Percentiles rank a stretch among this genome's conserved stretches.
phyloP scores from a whole-genome alignment of 1,140 invertebrate species.

The Dendroctonus ponderosae region DNA sequence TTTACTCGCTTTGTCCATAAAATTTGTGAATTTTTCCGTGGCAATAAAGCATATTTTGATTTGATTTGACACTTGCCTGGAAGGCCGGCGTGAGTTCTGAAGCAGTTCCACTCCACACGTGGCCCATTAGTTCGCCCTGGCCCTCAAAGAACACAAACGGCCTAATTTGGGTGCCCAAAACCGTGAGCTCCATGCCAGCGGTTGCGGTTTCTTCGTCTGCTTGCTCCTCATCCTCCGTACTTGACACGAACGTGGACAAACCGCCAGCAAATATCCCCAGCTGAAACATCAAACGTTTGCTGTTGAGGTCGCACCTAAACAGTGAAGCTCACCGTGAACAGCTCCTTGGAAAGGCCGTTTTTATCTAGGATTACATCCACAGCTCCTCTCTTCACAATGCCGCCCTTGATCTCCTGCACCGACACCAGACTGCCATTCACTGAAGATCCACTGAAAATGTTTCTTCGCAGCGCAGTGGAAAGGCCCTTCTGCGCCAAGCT shows the following conservation, averaged over 20 bases:
- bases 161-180: constrained; percentile 74
- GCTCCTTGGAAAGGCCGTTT: constrained; percentile 53
- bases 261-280: constrained; percentile 80
- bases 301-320: neutral
- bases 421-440: constrained; percentile 71
- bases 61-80: constrained; percentile 59
- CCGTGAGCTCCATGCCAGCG: constrained; percentile 80
- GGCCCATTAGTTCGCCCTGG: constrained; percentile 83
- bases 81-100: constrained; percentile 80
- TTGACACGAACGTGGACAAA: constrained; percentile 64
- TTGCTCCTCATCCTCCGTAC: constrained; percentile 54
- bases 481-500: constrained; percentile 65
- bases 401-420: constrained; percentile 71
- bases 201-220: constrained; percentile 64
- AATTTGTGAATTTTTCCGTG: no score
- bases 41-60: no score
- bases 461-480: constrained; percentile 68
- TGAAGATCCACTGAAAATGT: constrained; percentile 58
- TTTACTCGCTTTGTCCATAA: no score
- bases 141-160: constrained; percentile 85
- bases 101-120: constrained; percentile 82
- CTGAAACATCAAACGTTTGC: constrained; percentile 31
- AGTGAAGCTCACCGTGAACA: constrained; percentile 52
- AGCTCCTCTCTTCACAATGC: constrained; percentile 71
- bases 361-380: constrained; percentile 70